Evolutionary conservation across 1,140 invertebrate genomes (phyloP).

Genomic region (fruit fly (Drosophila melanogaster)): Release_6_plus_ISO1_MT NT_037436.4:16498501-16499000

Average conservation of each 20-base stretch:
- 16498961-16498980: conserved; percentile 92
- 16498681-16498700: too few species aligned
- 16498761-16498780: conserved; percentile 88
- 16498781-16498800: conserved; percentile 89
- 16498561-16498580: too few species aligned
- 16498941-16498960: conserved; percentile 96
- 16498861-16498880: conserved; percentile 97
- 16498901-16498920: conserved; percentile 96
- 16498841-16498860: conserved; percentile 93
- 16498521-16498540: conserved; percentile 96
- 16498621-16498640: too few species aligned
- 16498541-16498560: conserved; percentile 84
- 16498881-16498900: conserved; percentile 96
- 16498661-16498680: too few species aligned
- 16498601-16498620: too few species aligned
- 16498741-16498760: conserved; percentile 87
- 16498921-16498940: conserved; percentile 99
- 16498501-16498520: conserved; percentile 93
- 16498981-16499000: conserved; percentile 88
- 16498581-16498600: too few species aligned
- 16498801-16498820: conserved; percentile 89
- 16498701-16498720: background rate
- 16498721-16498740: conserved; percentile 92
- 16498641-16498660: too few species aligned
- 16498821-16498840: conserved; percentile 90